Evolutionary conservation across 1,140 invertebrate species (phyloP), one percentile per base, ranked within the genome.

Genomic region (Helicoverpa zea): DNA sequence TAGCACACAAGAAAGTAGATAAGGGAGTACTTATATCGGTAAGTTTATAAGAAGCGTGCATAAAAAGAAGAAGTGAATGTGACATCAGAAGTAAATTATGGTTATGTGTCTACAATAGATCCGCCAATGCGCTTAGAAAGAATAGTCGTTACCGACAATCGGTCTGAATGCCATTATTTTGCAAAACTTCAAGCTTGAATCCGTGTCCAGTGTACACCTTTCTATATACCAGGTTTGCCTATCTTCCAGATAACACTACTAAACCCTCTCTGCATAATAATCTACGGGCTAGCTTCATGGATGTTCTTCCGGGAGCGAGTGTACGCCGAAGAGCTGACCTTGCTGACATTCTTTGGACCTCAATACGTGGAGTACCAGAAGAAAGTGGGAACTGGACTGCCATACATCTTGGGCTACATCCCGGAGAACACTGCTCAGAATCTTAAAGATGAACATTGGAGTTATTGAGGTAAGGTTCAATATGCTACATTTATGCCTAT

Each of bases 321-420:
- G 52, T 96, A 96, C 77, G 96, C 98, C 64, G 99, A 99, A 96
- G 99, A 99, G 95, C 96, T 97, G 43, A 98, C 97, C n/a, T 94
- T 99, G 56, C 91, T 99, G 0, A 97, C 97, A 81, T 99, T 99
- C 95, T 99, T 99, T 92, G 98, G 98, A 0, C 96, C 97, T 82
- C 96, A 98, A 52, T 99, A 99, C 90, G 89, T 97, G 2, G 95
- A 97, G 72, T 99, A 99, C 94, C 98, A 99, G 91, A 95, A 97
- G 82, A 95, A 95, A 88, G 98, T 99, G 1, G 96, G 97, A 4
- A 98, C 98, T 47, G 99, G 99, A 2, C 95, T 99, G 83, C 99
- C 99, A 11, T 98, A 99, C 90, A 99, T 99, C 75, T 93, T 95
- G 81, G 99, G 98, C 2, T 98, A 97, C n/a, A 79, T 84, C 12